Conservation (phyloP, 2,113 vertebrate genomes). For the Marcusenius ussheri region DNA sequence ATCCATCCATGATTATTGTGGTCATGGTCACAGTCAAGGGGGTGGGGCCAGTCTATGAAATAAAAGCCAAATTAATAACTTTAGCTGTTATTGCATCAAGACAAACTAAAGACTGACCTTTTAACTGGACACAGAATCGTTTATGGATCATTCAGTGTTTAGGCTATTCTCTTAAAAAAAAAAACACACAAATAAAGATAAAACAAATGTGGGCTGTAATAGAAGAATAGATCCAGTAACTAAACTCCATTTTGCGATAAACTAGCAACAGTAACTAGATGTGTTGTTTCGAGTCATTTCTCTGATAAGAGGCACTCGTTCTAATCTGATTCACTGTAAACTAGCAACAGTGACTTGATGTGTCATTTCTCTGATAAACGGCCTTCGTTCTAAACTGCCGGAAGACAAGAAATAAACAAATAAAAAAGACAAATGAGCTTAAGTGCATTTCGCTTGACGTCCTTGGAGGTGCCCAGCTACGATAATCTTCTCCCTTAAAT, state of each 20-base stretch:
- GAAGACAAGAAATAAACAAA: background rate
- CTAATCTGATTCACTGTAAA: conserved; percentile 12
- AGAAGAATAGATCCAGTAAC: background rate
- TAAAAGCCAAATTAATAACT: background rate
- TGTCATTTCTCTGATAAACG: background rate
- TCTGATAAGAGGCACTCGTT: background rate
- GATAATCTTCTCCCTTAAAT: background rate
- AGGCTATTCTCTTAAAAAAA: background rate
- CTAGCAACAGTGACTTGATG: background rate
- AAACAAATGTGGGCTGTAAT: background rate
- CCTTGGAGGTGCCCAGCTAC: background rate
- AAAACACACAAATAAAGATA: background rate
- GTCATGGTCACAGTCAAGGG: background rate
- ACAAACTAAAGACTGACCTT: background rate
- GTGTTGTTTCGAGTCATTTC: background rate
- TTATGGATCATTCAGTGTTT: background rate
- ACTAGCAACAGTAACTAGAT: background rate
- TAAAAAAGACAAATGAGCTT: background rate
- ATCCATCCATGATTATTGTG: background rate
- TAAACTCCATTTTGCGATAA: background rate
- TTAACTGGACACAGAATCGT: background rate
- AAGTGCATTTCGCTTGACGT: background rate
- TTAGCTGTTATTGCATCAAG: background rate
- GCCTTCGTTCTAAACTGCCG: background rate
- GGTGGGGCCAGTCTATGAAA: background rate